Percentiles rank a stretch among this genome's conserved stretches.
Evolutionary conservation across 2,797 vertebrate genomes (phyloP).

Genomic region (Capromys pilorides): DNA sequence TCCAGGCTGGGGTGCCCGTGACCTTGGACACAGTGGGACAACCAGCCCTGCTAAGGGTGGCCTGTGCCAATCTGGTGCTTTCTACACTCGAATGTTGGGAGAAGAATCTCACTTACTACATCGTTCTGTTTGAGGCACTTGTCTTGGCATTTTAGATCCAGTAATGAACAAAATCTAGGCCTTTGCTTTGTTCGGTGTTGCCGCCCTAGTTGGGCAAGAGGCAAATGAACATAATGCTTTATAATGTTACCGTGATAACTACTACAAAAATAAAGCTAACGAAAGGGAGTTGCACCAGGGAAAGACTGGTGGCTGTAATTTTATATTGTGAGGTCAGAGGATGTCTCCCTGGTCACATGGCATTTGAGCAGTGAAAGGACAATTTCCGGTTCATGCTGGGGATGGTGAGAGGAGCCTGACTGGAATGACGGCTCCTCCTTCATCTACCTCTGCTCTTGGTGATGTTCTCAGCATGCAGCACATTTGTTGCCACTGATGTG

Average conservation of each 20-base stretch:
- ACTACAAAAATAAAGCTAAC: conserved; percentile 3
- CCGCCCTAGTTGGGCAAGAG: not conserved
- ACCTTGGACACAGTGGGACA: not conserved
- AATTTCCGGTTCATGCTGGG: conserved; percentile 56
- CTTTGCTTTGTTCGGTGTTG: not conserved
- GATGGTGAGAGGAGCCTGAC: conserved; percentile 47
- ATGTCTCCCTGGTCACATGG: conserved; percentile 46
- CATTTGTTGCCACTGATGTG: conserved; percentile 86
- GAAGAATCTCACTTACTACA: not conserved
- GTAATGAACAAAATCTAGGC: conserved; percentile 8
- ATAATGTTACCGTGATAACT: not conserved
- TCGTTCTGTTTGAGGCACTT: not conserved
- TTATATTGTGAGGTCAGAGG: conserved; percentile 49
- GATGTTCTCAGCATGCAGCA: conserved; percentile 83
- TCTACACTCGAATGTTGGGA: not conserved
- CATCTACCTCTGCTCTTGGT: conserved; percentile 63
- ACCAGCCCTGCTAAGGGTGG: not conserved
- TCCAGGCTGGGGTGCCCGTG: not conserved
- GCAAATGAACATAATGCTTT: not conserved
- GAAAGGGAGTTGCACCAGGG: not conserved
- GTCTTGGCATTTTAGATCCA: not conserved
- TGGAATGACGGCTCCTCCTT: conserved; percentile 71
- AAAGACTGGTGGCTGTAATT: conserved; percentile 10
- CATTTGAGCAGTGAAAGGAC: conserved; percentile 69
- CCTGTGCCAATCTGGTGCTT: not conserved